A percentile compares a stretch with the other conserved stretches of the same genome.
These are phyloP conservation scores for Marisa cornuarietis DNA, from an alignment of 1,140 invertebrate genomes.

Conservation along the genomic window DNA sequence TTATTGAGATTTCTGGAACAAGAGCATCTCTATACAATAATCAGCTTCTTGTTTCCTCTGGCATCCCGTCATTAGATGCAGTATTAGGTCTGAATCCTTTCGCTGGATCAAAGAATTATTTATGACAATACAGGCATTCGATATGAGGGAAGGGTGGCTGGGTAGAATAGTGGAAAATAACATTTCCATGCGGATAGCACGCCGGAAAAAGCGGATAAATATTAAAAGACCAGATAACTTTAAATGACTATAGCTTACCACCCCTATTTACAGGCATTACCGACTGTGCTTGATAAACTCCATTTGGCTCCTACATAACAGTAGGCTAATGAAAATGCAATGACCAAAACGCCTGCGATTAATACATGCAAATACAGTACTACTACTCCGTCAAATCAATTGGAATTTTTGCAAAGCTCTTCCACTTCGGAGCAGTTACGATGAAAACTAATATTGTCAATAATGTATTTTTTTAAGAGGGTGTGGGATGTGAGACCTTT, in stretches of 20 bases:
- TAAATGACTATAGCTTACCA: not conserved
- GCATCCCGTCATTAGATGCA: conserved; percentile 77
- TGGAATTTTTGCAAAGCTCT: not conserved
- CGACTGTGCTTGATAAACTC: not conserved
- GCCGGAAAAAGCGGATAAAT: not conserved
- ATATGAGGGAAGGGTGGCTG: not conserved
- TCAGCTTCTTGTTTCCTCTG: conserved; percentile 76
- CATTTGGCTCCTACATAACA: not conserved
- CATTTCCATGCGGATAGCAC: not conserved
- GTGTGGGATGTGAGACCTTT: no score
- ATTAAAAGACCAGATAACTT: not conserved
- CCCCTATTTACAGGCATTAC: not conserved
- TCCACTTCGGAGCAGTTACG: not conserved
- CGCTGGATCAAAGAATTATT: not conserved
- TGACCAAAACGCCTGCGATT: not conserved
- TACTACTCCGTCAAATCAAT: not conserved
- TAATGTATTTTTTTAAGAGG: no score
- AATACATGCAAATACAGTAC: not conserved
- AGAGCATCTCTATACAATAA: conserved; percentile 75
- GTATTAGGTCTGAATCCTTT: conserved; percentile 69
- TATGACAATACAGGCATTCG: not conserved
- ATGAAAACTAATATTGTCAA: no score
- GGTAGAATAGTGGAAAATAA: not conserved
- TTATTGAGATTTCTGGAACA: conserved; percentile 71
- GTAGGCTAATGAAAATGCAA: no score